These are phyloP conservation scores for Neolamprologus tretocephalus DNA, from an alignment of 2,113 vertebrate genomes.

Conservation along the genomic window DNA sequence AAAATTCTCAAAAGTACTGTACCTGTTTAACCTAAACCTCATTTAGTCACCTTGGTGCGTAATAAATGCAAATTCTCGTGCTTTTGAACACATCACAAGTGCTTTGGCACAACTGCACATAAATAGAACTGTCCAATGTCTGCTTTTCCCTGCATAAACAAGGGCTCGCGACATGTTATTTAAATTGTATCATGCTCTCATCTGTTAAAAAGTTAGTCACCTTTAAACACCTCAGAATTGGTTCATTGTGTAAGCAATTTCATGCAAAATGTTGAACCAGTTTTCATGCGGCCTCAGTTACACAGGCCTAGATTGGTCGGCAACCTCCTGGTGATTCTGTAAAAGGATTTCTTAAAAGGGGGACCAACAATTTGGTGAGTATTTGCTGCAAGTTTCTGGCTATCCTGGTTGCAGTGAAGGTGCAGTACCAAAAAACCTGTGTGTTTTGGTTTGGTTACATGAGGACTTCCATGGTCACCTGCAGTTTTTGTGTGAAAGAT, in stretches of 20 bases:
- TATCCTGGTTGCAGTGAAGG: not conserved
- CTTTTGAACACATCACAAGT: not conserved
- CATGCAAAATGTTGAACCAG: not conserved
- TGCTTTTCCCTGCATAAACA: not conserved
- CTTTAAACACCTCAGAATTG: not conserved
- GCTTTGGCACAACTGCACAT: not conserved
- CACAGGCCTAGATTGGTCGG: not conserved
- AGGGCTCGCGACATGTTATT: not conserved
- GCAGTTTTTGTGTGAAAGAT: not conserved
- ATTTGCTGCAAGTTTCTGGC: not conserved
- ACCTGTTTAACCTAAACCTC: not conserved
- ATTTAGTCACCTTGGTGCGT: not conserved
- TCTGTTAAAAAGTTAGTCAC: not conserved
- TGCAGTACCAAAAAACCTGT: not conserved
- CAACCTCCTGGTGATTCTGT: too few species aligned
- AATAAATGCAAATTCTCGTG: not conserved
- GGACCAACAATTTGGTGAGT: not conserved
- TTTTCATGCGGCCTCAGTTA: not conserved
- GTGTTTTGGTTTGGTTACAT: not conserved
- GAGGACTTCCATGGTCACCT: not conserved
- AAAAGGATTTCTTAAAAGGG: not conserved
- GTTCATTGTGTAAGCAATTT: not conserved
- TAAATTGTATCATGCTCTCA: not conserved
- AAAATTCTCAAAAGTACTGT: not conserved
- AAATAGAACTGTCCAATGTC: not conserved